Percentiles rank a stretch among this genome's conserved stretches.
Evolutionary conservation across 1,140 invertebrate genomes (phyloP).

Genomic region (Aphaenogaster ashmeadi): DNA sequence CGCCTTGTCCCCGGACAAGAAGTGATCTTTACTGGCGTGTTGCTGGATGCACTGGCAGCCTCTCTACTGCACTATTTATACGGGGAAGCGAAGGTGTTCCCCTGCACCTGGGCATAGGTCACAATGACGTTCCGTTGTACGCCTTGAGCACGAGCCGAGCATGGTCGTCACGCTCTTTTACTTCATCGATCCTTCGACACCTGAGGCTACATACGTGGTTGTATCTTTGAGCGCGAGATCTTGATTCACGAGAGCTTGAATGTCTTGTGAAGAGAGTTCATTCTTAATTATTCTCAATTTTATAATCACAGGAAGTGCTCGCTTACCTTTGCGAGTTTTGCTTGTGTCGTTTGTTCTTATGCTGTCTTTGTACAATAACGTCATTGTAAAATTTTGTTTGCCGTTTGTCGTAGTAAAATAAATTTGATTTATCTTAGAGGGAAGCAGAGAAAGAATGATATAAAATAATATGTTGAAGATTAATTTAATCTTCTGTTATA

Average conservation of each 20-base stretch:
- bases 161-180: constrained; percentile 66
- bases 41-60: constrained; percentile 8
- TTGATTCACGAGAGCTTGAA: neutral
- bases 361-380: neutral
- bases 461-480: neutral
- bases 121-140: constrained; percentile 62
- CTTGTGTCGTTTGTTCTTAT: neutral
- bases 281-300: constrained; percentile 15
- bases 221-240: neutral
- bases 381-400: neutral
- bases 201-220: constrained; percentile 21
- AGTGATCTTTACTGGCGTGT: constrained; percentile 75
- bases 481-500: constrained; percentile 21
- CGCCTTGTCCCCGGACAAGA: constrained; percentile 70
- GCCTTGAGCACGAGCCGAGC: constrained; percentile 67
- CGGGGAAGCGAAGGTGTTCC: constrained; percentile 60
- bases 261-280: neutral
- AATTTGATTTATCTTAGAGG: neutral
- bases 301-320: neutral
- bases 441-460: neutral
- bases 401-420: neutral
- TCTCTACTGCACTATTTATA: constrained; percentile 60
- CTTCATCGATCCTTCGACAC: constrained; percentile 69
- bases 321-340: neutral
- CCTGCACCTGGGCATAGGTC: constrained; percentile 61